Evolutionary conservation across 2,888 invertebrate genomes (phyloP).

Genomic region (Mesorhabditis sp.): DNA sequence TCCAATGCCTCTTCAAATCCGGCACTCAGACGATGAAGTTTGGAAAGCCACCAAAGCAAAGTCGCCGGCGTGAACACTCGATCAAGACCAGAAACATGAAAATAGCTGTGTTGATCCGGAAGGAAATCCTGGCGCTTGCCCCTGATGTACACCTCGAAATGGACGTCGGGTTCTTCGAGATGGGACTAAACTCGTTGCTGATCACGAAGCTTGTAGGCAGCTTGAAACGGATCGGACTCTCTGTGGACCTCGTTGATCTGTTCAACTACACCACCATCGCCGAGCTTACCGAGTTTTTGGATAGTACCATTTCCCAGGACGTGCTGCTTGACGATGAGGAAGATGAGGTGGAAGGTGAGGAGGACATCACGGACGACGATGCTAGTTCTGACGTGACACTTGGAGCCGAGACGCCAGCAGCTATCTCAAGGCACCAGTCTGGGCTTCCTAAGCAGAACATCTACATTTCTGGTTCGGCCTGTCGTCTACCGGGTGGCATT

Average conservation of each 20-base stretch:
- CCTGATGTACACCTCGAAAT: constrained; percentile 24
- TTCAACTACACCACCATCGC: constrained; percentile 35
- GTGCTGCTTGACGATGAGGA: neutral
- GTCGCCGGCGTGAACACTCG: neutral
- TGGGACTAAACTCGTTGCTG: constrained; percentile 34
- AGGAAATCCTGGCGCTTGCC: neutral
- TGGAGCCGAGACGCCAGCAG: too few relatives aligned
- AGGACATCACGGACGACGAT: neutral
- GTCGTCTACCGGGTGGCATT: constrained; percentile 48
- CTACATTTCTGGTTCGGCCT: constrained; percentile 22
- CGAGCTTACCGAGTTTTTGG: constrained; percentile 24
- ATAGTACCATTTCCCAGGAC: constrained; percentile 2
- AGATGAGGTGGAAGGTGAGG: neutral
- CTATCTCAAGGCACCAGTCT: too few relatives aligned
- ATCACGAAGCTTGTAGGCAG: constrained; percentile 27
- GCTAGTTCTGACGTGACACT: neutral
- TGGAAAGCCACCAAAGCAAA: neutral
- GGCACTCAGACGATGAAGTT: neutral
- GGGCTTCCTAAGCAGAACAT: neutral
- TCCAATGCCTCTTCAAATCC: constrained; percentile 4
- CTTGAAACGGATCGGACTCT: constrained; percentile 26
- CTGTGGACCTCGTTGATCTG: constrained; percentile 26
- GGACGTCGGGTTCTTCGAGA: constrained; percentile 34
- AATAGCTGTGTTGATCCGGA: neutral
- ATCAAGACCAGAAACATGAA: neutral